phyloP scores from a whole-genome alignment of 2,888 invertebrate genomes.

The Plagodis dolabraria region DNA sequence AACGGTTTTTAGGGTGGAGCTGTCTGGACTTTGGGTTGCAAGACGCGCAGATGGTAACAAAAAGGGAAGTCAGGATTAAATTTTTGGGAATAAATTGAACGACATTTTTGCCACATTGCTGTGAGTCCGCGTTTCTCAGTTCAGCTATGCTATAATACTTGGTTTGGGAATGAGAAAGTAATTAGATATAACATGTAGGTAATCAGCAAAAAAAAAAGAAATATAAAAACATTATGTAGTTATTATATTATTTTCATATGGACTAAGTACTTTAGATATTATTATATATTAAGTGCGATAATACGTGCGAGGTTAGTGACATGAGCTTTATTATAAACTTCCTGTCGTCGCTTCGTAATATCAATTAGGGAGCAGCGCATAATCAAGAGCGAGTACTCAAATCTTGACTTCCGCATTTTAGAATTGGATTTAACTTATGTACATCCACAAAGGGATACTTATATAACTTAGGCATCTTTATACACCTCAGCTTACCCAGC shows the following conservation, averaged over 20 bases:
- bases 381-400: conserved; percentile 46
- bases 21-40: conserved; percentile 76
- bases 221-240: no score
- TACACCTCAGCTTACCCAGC: no score
- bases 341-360: conserved; percentile 71
- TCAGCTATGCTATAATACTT: conserved; percentile 21
- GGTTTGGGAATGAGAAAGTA: conserved; percentile 44
- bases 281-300: conserved; percentile 50
- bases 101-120: conserved; percentile 71
- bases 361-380: conserved; percentile 53
- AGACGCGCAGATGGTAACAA: conserved; percentile 81
- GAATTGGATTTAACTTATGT: not conserved
- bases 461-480: no score
- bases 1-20: conserved; percentile 84
- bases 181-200: conserved; percentile 4
- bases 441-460: no score
- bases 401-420: conserved; percentile 45
- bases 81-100: conserved; percentile 83
- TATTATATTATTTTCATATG: no score
- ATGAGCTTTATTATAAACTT: conserved; percentile 73
- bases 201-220: no score
- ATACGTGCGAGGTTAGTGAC: conserved; percentile 71
- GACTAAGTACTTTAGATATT: no score
- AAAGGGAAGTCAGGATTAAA: conserved; percentile 79
- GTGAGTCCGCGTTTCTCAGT: conserved; percentile 43